These are phyloP conservation scores for Polypedilum pembai DNA, from an alignment of 1,140 invertebrate genomes.

Conservation along the genomic window DNA sequence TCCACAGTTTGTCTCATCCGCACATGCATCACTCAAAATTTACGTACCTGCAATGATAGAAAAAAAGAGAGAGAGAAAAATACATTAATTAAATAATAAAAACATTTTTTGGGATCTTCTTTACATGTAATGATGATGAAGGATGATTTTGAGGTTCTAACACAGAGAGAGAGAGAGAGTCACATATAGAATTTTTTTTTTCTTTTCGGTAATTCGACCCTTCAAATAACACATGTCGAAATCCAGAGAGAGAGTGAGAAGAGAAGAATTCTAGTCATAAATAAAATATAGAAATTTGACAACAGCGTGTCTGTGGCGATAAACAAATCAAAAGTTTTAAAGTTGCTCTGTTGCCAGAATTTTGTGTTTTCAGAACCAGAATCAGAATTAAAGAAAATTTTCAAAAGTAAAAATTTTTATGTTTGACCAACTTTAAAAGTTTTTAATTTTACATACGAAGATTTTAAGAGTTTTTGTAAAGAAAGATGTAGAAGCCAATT, in stretches of 20 bases:
- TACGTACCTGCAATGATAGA: background rate
- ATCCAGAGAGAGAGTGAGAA: background rate
- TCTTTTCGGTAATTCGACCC: background rate
- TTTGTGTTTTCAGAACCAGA: background rate
- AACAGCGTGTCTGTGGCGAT: slow-evolving; percentile 6
- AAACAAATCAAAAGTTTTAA: background rate
- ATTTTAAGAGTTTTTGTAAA: too few relatives aligned
- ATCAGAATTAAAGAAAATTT: too few relatives aligned
- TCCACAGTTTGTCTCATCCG: too few relatives aligned
- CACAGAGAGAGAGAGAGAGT: background rate
- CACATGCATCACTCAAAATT: background rate
- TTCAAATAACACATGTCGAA: slow-evolving; percentile 13
- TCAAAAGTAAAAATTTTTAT: too few relatives aligned
- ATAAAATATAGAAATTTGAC: slow-evolving; percentile 8
- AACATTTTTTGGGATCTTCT: slow-evolving; percentile 17
- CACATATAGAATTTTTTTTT: background rate
- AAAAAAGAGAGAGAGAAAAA: background rate
- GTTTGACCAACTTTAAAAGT: too few relatives aligned
- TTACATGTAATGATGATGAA: background rate
- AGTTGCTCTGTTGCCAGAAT: background rate
- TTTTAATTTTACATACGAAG: too few relatives aligned
- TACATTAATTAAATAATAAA: slow-evolving; percentile 20
- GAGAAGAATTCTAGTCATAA: too few relatives aligned
- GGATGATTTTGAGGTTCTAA: background rate
- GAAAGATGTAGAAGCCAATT: too few relatives aligned